phyloP scores from a whole-genome alignment of 2,797 vertebrate genomes.

The Amniataba percoides region DNA sequence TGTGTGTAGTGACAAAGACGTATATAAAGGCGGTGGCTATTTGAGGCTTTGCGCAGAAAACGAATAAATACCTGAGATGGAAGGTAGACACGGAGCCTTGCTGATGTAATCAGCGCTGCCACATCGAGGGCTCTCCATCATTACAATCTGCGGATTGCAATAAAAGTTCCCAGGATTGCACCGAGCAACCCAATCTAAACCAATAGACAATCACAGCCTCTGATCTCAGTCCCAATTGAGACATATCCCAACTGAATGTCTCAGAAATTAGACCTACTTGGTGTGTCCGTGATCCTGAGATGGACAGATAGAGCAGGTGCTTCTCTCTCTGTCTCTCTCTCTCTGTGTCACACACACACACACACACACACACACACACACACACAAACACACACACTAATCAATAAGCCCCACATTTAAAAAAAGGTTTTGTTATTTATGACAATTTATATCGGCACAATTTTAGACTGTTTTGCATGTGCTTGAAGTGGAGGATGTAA shows the following conservation, averaged over 20 bases:
- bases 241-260: conserved; percentile 77
- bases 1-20: conserved; percentile 73
- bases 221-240: conserved; percentile 80
- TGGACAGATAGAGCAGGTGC: conserved; percentile 68
- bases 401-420: conserved; percentile 46
- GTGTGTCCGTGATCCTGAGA: conserved; percentile 65
- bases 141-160: conserved; percentile 80
- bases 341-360: not conserved
- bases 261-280: conserved; percentile 73
- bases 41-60: conserved; percentile 76
- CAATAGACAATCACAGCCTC: conserved; percentile 78
- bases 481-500: conserved; percentile 45
- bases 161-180: conserved; percentile 77
- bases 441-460: conserved; percentile 39
- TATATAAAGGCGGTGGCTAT: conserved; percentile 79
- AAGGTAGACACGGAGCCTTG: conserved; percentile 81
- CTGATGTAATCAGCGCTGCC: conserved; percentile 81
- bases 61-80: conserved; percentile 84
- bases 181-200: conserved; percentile 77
- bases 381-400: conserved; percentile 14
- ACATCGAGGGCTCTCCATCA: conserved; percentile 83
- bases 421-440: conserved; percentile 51
- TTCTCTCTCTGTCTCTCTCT: not conserved
- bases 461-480: conserved; percentile 54
- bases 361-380: not conserved